Percentiles rank a stretch among this genome's conserved stretches.
Conservation (phyloP, 2,113 vertebrate genomes). For the Ciconia boyciana region DNA sequence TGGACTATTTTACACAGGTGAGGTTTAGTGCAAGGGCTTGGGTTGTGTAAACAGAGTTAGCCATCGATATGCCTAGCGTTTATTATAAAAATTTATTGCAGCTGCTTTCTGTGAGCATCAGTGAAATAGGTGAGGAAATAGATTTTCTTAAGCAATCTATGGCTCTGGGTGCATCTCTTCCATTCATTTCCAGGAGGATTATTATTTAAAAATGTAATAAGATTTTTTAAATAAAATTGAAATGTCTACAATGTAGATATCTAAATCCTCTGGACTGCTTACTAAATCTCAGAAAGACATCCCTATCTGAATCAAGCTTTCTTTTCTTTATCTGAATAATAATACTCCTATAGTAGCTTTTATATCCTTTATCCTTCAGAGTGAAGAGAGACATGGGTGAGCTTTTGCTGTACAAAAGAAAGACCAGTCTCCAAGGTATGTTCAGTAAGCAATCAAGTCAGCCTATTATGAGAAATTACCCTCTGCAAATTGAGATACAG, state of each 20-base stretch:
- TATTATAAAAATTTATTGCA: not conserved
- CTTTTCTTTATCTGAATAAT: not conserved
- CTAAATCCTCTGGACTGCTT: not conserved
- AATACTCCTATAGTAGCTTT: not conserved
- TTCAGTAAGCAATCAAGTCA: not conserved
- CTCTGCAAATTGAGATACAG: not conserved
- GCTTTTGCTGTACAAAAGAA: not conserved
- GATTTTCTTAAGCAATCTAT: not conserved
- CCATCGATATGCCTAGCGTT: not conserved
- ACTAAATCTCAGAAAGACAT: not conserved
- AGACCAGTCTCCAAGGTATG: not conserved
- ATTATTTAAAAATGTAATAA: not conserved
- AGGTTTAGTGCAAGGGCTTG: not conserved
- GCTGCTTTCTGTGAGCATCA: not conserved
- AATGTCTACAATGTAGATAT: not conserved
- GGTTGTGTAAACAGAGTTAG: not conserved
- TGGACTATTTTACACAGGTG: not conserved
- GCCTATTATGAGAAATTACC: not conserved
- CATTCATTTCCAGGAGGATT: not conserved
- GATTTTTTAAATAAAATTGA: not conserved
- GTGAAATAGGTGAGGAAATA: conserved; percentile 1
- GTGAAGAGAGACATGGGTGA: not conserved
- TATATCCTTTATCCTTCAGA: not conserved
- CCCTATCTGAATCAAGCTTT: not conserved
- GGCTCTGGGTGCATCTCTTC: not conserved